phyloP scores from a whole-genome alignment of 2,113 vertebrate genomes.

The Sitta europaea region DNA sequence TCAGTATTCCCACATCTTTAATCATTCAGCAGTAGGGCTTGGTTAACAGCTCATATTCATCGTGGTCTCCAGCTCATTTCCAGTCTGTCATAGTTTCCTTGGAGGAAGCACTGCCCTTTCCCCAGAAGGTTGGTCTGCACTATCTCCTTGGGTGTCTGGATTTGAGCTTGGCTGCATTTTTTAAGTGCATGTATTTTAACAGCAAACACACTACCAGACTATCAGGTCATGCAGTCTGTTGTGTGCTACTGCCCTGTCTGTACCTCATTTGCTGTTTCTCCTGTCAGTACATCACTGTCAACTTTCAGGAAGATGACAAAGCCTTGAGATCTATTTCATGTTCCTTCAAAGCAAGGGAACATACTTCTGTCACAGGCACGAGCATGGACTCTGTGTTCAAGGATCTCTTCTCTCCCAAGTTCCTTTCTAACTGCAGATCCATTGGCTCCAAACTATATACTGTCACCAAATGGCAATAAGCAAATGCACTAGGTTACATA shows the following conservation, averaged over 20 bases:
- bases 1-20: constrained; percentile 22
- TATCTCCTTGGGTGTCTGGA: neutral
- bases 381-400: neutral
- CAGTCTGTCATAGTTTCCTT: neutral
- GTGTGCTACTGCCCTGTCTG: neutral
- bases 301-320: neutral
- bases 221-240: neutral
- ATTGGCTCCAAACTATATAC: neutral
- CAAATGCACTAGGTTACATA: neutral
- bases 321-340: neutral
- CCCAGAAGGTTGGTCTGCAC: neutral
- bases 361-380: neutral
- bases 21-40: neutral
- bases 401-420: neutral
- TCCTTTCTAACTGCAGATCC: neutral
- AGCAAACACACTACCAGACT: neutral
- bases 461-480: neutral
- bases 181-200: neutral
- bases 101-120: neutral
- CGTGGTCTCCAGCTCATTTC: neutral
- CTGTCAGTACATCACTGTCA: neutral
- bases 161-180: neutral
- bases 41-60: neutral
- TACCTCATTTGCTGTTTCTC: neutral
- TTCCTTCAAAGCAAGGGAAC: neutral